Evolutionary conservation across 2,797 vertebrate genomes (phyloP), one percentile per base, ranked within the genome.

Genomic region (Urosaurus nigricauda): DNA sequence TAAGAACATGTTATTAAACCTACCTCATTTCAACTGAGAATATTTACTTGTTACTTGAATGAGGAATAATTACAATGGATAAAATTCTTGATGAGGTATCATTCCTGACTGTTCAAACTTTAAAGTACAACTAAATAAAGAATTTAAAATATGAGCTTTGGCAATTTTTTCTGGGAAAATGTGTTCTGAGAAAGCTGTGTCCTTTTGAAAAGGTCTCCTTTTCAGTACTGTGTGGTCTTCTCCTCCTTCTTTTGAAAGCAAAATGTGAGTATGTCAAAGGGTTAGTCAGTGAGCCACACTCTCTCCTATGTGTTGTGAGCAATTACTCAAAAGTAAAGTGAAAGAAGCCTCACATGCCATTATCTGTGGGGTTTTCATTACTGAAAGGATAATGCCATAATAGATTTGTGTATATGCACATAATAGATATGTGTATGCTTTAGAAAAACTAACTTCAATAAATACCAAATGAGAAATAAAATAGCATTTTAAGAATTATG

Each of bases 121-220:
- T 86, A 32, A 3, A 9, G 37, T 6, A 32, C 29, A 1, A 4
- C 0, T 56, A 13, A 87, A 43, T 84, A 87, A 91, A 87, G 7
- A 79, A 51, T 77, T 90, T 16, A 5, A 88, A 16, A 88, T 8
- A 19, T 53, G 2, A 6, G 53, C 40, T 35, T 47, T 80, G 40
- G 60, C 12, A 4, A 81, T 92, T 88, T 60, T 21, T 79, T 84
- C 81, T 56, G 43, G 73, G 53, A 60, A 84, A 87, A 19, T 13
- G 0, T 37, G 19, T 77, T 87, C 47, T 56, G 14, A 74, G n/a
- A 86, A 14, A 90, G 85, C 87, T 0, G 0, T 53, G 43, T 7
- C 80, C 32, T 73, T 2, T 88, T 29, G 32, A 29, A 83, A 90
- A 87, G 51, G 2, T 37, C 53, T 40, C 29, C 16, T 85, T 40